Evolutionary conservation across 2,113 vertebrate genomes (phyloP), one percentile per base, ranked within the genome.

Genomic region (Heterotis niloticus): DNA sequence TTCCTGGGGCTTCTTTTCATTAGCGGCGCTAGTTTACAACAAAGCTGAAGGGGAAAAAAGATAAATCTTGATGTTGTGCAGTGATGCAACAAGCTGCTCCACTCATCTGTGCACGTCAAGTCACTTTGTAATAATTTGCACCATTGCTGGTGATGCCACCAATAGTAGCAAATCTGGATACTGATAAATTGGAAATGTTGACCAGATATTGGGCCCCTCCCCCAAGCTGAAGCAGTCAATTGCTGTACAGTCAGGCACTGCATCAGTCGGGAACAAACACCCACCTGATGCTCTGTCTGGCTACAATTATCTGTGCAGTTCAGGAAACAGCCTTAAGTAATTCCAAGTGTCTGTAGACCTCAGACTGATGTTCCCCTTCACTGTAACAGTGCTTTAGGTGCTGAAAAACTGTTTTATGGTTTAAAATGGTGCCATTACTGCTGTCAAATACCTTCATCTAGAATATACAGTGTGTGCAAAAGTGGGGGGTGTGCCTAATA

Each of bases 221-320:
- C 56, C 26, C 76, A 64, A 26, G 51, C 82, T 74, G 82, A 83
- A 29, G 81, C 23, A 68, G 71, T 78, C 73, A 76, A 81, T 78
- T 23, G 7, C 60, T 70, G 59, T 56, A 81, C 76, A 78, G 64
- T 77, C 83, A 77, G 85, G 89, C 85, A 85, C 85, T 85, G 87
- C 86, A 87, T 91, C 88, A 87, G 88, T 84, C 82, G 84, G 81
- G 85, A 87, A 54, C 54, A n/a, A 82, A 87, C 67, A 23, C 52
- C 26, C 56, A 29, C 10, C 62, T n/a, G 11, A 51, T 83, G 82
- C 76, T 75, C 64, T 34, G 88, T 84, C 90, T 92, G 90, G 86
- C 78, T 91, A 86, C 87, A 91, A 90, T 92, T 93, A 93, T 84
- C 78, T 82, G 71, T 86, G 83, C 82, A 87, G 90, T 86, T 88